These are phyloP conservation scores for Caenorhabditis elegans DNA, from an alignment of 1,140 invertebrate species.

Conservation along the genomic window DNA sequence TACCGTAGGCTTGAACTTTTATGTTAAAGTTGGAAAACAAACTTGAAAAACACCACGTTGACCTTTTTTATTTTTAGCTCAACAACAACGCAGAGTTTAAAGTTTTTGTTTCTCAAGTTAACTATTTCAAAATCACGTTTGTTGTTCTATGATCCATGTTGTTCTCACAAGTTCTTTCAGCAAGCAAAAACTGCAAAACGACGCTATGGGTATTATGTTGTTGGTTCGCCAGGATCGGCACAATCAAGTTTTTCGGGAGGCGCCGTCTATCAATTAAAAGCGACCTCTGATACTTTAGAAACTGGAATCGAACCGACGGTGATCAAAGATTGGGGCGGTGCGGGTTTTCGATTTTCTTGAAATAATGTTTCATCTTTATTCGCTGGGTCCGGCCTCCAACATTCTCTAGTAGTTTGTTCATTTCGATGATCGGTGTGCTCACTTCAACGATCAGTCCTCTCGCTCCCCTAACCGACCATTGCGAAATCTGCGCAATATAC, in stretches of 20 bases:
- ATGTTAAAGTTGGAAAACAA: too few species aligned
- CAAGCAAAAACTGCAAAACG: neutral
- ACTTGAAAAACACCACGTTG: constrained; percentile 13
- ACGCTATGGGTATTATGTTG: neutral
- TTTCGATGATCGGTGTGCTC: constrained; percentile 19
- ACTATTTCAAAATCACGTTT: neutral
- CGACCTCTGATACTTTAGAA: constrained; percentile 24
- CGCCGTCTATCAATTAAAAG: constrained; percentile 9
- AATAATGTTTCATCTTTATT: constrained; percentile 33
- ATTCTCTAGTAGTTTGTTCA: constrained; percentile 29
- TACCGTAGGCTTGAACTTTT: too few species aligned
- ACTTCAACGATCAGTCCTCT: constrained; percentile 11
- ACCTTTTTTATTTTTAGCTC: too few species aligned
- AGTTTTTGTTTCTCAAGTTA: neutral
- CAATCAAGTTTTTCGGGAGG: neutral
- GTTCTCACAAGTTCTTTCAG: neutral
- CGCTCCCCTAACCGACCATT: constrained; percentile 1
- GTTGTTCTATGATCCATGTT: constrained; percentile 24
- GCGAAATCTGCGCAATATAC: constrained; percentile 28
- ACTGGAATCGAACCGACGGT: neutral
- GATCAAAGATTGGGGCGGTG: constrained; percentile 12
- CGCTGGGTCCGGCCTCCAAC: neutral
- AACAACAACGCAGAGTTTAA: too few species aligned
- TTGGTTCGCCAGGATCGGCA: constrained; percentile 19
- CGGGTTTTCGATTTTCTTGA: neutral